Percentiles rank a stretch among this genome's conserved stretches.
Evolutionary conservation across 2,888 invertebrate species (phyloP).

Genomic region (Melanchra persicariae): DNA sequence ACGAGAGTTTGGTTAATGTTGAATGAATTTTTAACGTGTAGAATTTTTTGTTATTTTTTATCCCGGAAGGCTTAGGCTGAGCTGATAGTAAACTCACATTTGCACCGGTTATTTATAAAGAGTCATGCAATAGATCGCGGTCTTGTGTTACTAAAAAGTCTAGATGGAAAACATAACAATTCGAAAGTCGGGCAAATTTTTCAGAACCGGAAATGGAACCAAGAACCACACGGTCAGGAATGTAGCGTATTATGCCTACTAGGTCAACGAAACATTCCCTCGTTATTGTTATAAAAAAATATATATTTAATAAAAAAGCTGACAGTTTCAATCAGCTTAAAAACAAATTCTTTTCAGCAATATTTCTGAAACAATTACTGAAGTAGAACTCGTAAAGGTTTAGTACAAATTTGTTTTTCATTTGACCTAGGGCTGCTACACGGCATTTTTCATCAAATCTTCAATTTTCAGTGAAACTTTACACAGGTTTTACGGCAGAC

Average conservation of each 20-base stretch:
- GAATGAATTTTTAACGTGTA: neutral
- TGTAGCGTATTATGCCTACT: too few species aligned
- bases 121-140: too few species aligned
- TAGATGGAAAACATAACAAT: too few species aligned
- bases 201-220: too few species aligned
- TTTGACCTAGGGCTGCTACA: constrained; percentile 12
- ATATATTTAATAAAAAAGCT: neutral
- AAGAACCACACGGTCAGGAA: neutral
- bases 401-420: constrained; percentile 31
- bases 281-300: neutral
- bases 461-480: constrained; percentile 18
- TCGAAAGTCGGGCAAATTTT: too few species aligned
- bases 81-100: neutral
- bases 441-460: constrained; percentile 35
- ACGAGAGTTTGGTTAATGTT: neutral
- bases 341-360: constrained; percentile 20
- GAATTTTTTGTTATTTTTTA: too few species aligned
- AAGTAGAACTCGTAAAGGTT: constrained; percentile 45
- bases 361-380: constrained; percentile 38
- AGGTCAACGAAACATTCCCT: too few species aligned
- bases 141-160: too few species aligned
- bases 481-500: constrained; percentile 23
- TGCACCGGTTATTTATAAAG: too few species aligned
- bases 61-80: too few species aligned
- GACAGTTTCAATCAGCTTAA: neutral